Conservation (phyloP, 2,888 invertebrate species). For the Auanema freiburgensis region DNA sequence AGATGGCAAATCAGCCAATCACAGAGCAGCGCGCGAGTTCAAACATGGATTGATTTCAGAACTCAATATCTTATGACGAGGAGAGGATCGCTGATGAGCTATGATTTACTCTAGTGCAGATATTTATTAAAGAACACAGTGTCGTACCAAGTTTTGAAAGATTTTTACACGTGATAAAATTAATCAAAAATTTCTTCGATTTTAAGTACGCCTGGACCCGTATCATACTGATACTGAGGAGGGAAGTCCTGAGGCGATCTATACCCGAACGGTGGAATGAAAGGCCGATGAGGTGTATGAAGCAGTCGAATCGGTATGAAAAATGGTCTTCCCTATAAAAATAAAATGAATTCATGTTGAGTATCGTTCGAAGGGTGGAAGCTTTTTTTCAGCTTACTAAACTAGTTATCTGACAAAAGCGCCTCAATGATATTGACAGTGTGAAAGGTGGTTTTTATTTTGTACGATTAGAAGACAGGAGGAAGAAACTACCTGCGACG, state of each 20-base stretch:
- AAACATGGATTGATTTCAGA: too few species aligned
- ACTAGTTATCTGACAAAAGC: too few species aligned
- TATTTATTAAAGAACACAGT: too few species aligned
- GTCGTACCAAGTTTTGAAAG: not conserved
- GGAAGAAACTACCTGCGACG: not conserved
- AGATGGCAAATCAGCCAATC: too few species aligned
- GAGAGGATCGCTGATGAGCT: too few species aligned
- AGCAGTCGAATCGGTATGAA: slow-evolving; percentile 39
- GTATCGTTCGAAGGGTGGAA: too few species aligned
- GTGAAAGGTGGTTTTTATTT: not conserved
- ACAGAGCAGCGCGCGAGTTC: too few species aligned
- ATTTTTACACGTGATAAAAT: slow-evolving; percentile 3
- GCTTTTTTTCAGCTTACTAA: too few species aligned
- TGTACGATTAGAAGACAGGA: not conserved
- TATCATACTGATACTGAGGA: slow-evolving; percentile 29
- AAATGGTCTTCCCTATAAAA: slow-evolving; percentile 17
- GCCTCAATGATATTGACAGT: too few species aligned
- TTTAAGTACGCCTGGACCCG: slow-evolving; percentile 32
- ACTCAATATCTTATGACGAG: too few species aligned
- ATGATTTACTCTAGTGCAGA: too few species aligned
- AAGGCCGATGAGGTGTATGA: slow-evolving; percentile 32
- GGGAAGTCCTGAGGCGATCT: slow-evolving; percentile 24
- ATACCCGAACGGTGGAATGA: slow-evolving; percentile 24
- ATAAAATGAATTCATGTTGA: not conserved
- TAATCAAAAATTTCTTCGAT: slow-evolving; percentile 32